Evolutionary conservation across 2,888 invertebrate species (phyloP), one percentile per base, ranked within the genome.

Genomic region (Ichneumon xanthorius): DNA sequence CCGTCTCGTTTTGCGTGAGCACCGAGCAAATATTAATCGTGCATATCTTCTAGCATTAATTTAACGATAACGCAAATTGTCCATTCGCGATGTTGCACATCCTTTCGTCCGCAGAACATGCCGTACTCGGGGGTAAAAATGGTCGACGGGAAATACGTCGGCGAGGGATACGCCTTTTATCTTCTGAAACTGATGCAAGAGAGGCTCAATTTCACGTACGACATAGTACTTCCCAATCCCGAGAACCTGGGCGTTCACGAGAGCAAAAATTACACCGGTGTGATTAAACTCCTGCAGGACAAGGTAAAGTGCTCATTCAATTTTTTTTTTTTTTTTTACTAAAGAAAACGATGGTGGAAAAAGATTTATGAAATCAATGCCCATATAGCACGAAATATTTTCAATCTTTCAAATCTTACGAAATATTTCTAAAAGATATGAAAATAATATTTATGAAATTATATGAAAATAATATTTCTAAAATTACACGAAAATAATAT

Each of bases 181-280:
- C 93, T 98, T 75, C 93, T 98, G 11, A 94, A 96, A 37, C 96
- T 97, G 68, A 94, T 98, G 3, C 95, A 95, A 63, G 92, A 96
- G 78, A 96, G 96, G 89, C 96, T 96, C 88, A 96, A 97, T 88
- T 98, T 98, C 86, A 96, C 96, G 0, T 98, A 97, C 89, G 96
- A 96, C 16, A 95, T 98, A 0, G 92, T 97, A 16, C 92, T 95
- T 70, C 97, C 97, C 0, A 94, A 95, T 7, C 94, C 94, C 63
- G 96, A 97, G 90, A 95, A 95, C 9, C 95, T 96, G 86, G 96
- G 96, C 0, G 94, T 61, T 16, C 26, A 95, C 9, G 92, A 92
- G 0, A 90, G 88, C 0, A 95, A 95, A 0, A 61, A 61, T 14
- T 61, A 61, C n/a, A 33, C 61, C 0, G 97, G 97, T 9, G 92